These are phyloP conservation scores for Corythaixoides concolor DNA, from an alignment of 2,113 vertebrate species.

Conservation along the genomic window DNA sequence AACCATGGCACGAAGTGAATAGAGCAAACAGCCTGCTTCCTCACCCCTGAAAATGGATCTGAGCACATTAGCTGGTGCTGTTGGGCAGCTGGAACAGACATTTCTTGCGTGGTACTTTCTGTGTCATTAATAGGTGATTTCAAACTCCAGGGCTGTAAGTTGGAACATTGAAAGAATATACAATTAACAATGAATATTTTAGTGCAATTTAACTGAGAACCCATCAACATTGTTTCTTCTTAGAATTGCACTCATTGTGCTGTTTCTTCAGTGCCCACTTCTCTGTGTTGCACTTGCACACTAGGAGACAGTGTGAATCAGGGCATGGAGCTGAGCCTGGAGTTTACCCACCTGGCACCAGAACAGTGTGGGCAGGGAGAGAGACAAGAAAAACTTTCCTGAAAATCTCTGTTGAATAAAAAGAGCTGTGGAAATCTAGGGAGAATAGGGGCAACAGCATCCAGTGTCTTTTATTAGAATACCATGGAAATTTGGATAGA, in stretches of 20 bases:
- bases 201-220: neutral
- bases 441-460: neutral
- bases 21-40: slow-evolving; percentile 35
- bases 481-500: neutral
- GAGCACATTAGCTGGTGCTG: neutral
- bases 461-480: neutral
- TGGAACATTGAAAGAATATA: neutral
- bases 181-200: neutral
- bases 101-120: neutral
- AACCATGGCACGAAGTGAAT: slow-evolving; percentile 23
- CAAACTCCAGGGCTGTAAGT: neutral
- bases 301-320: neutral
- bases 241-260: neutral
- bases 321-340: neutral
- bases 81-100: neutral
- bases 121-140: neutral
- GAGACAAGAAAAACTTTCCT: neutral
- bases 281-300: neutral
- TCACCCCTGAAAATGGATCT: slow-evolving; percentile 26
- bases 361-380: neutral
- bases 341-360: neutral
- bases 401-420: neutral
- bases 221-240: neutral
- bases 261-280: neutral
- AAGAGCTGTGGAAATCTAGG: neutral